phyloP scores from a whole-genome alignment of 2,113 vertebrate genomes.

The western clawed frog (Xenopus tropicalis) region DNA sequence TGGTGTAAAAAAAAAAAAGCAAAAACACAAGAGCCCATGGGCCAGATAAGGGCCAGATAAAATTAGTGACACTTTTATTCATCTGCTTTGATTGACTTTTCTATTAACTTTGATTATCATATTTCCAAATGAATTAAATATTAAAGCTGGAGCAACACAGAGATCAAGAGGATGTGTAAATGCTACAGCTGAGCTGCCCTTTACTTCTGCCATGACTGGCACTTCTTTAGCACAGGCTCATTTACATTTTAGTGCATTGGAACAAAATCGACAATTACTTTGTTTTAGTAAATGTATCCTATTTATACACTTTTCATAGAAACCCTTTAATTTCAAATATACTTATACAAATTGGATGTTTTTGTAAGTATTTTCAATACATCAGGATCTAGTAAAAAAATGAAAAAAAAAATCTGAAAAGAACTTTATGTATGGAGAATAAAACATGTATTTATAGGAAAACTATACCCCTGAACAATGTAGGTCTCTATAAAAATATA shows the following conservation, averaged over 20 bases:
- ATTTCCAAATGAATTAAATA: constrained; percentile 42
- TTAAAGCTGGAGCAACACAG: constrained; percentile 30
- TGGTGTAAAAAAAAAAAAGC: not conserved
- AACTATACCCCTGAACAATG: too few species aligned
- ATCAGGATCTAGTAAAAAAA: too few species aligned
- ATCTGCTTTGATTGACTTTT: constrained; percentile 25
- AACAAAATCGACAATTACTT: not conserved
- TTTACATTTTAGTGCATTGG: constrained; percentile 21
- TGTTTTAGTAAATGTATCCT: too few species aligned
- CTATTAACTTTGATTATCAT: constrained; percentile 35
- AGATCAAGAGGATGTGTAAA: constrained; percentile 39
- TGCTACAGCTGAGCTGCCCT: constrained; percentile 40
- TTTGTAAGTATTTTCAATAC: too few species aligned
- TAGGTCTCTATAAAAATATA: too few species aligned
- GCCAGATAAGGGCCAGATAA: not conserved
- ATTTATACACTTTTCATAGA: too few species aligned
- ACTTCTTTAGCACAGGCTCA: constrained; percentile 19
- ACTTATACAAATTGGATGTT: too few species aligned
- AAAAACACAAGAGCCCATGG: not conserved
- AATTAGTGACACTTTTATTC: constrained; percentile 9
- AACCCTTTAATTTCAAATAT: too few species aligned
- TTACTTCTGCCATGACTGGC: constrained; percentile 24
- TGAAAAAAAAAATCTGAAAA: too few species aligned
- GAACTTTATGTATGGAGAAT: too few species aligned
- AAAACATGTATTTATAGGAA: too few species aligned